A percentile compares a stretch with the other conserved stretches of the same genome.
Evolutionary conservation across 35 echinoderm and acorn worm genomes (phyloP).

Genomic region (Nesometra sesokonis): DNA sequence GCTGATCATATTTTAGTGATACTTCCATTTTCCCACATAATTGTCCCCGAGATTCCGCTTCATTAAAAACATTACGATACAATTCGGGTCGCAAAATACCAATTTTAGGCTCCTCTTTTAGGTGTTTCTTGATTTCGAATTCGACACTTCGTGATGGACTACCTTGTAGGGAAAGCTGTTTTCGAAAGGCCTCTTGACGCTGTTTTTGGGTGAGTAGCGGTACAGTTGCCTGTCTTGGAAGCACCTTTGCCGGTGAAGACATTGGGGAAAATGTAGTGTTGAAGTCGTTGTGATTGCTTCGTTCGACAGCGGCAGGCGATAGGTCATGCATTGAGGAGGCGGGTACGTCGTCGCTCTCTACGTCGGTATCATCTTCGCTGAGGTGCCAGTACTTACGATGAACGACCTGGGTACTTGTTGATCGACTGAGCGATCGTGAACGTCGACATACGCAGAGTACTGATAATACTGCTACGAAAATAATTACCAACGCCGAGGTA

Average conservation of each 20-base stretch:
- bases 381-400: slow-evolving; percentile 26
- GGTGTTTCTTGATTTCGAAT: slow-evolving; percentile 81
- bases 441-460: slow-evolving; percentile 48
- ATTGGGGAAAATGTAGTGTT: background rate
- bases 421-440: slow-evolving; percentile 21
- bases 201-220: slow-evolving; percentile 65
- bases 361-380: slow-evolving; percentile 37
- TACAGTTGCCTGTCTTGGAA: slow-evolving; percentile 79
- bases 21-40: slow-evolving; percentile 75
- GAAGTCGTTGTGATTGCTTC: slow-evolving; percentile 19
- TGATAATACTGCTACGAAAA: slow-evolving; percentile 53
- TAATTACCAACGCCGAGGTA: slow-evolving; percentile 36
- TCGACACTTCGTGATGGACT: slow-evolving; percentile 74
- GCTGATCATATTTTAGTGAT: slow-evolving; percentile 76
- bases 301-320: slow-evolving; percentile 16
- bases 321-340: slow-evolving; percentile 6
- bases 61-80: slow-evolving; percentile 57
- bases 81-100: slow-evolving; percentile 65
- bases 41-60: slow-evolving; percentile 33
- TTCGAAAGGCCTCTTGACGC: slow-evolving; percentile 72
- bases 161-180: slow-evolving; percentile 80
- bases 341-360: slow-evolving; percentile 14
- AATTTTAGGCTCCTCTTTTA: slow-evolving; percentile 38
- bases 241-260: slow-evolving; percentile 36
- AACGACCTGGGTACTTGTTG: slow-evolving; percentile 41